These are phyloP conservation scores for Oenanthe oenanthe DNA, from an alignment of 2,113 vertebrate species.

Conservation along the genomic window DNA sequence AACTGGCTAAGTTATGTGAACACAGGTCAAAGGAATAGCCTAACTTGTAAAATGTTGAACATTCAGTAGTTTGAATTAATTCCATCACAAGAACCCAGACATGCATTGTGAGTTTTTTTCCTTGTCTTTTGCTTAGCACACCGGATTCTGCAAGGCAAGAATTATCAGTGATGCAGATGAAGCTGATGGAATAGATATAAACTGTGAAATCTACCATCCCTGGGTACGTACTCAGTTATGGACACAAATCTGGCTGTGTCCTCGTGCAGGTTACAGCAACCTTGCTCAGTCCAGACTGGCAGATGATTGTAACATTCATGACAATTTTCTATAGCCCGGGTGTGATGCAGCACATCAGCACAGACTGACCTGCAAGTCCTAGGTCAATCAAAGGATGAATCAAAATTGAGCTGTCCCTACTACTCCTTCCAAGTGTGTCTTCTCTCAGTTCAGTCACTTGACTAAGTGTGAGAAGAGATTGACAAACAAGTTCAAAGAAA, in stretches of 20 bases:
- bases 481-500: not conserved
- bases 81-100: not conserved
- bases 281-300: not conserved
- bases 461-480: not conserved
- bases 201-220: constrained; percentile 64
- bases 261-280: not conserved
- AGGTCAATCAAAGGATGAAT: not conserved
- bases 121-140: not conserved
- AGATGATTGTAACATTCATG: rapidly evolving
- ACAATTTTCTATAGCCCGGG: not conserved
- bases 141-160: constrained; percentile 71
- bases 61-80: not conserved
- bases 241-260: not conserved
- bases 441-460: not conserved
- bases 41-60: not conserved
- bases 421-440: not conserved
- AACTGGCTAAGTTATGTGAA: not conserved
- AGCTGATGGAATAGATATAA: not conserved
- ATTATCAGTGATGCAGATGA: not conserved
- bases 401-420: not conserved
- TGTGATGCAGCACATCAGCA: not conserved
- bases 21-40: not conserved
- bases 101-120: not conserved
- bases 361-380: not conserved
- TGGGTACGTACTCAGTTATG: constrained; percentile 1